Conservation (phyloP, 37 sponge, comb jelly and placozoan species). For the Chondrilla cf. caribensis region DNA sequence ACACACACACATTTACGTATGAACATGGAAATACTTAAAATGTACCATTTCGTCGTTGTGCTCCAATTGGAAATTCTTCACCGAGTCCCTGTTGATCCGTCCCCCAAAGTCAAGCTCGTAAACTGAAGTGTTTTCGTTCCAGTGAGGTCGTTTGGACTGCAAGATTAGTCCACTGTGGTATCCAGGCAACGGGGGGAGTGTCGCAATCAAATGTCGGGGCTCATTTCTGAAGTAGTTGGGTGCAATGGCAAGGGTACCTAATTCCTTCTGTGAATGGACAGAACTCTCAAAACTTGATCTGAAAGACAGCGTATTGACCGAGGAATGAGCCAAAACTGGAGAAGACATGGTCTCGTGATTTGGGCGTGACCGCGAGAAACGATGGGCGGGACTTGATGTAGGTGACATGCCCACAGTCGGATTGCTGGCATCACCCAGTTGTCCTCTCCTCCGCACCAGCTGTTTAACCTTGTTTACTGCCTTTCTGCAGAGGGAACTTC, state of each 20-base stretch:
- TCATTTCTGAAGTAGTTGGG: constrained; percentile 39
- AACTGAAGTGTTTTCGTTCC: constrained; percentile 29
- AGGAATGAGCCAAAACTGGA: not conserved
- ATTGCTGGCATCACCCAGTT: not conserved
- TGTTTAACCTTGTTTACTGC: too few species aligned
- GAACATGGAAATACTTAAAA: too few species aligned
- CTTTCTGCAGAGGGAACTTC: not conserved
- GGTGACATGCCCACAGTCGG: not conserved
- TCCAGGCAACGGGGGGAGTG: not conserved
- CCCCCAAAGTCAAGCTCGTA: constrained; percentile 58
- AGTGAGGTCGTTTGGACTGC: constrained; percentile 37
- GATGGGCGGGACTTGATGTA: not conserved
- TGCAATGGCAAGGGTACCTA: constrained; percentile 25
- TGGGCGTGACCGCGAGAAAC: not conserved
- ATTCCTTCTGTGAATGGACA: not conserved
- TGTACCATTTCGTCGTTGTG: constrained; percentile 39
- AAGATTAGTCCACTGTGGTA: not conserved
- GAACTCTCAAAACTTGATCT: not conserved
- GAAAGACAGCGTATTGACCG: not conserved
- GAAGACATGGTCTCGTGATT: not conserved
- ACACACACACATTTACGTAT: too few species aligned
- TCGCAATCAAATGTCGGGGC: constrained; percentile 18
- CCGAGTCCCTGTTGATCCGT: constrained; percentile 40
- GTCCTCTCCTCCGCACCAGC: not conserved
- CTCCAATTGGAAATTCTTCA: constrained; percentile 60